A percentile compares a stretch with the other conserved stretches of the same genome.
These are phyloP conservation scores for Noctua pronuba DNA, from an alignment of 2,888 invertebrate genomes.

Conservation along the genomic window DNA sequence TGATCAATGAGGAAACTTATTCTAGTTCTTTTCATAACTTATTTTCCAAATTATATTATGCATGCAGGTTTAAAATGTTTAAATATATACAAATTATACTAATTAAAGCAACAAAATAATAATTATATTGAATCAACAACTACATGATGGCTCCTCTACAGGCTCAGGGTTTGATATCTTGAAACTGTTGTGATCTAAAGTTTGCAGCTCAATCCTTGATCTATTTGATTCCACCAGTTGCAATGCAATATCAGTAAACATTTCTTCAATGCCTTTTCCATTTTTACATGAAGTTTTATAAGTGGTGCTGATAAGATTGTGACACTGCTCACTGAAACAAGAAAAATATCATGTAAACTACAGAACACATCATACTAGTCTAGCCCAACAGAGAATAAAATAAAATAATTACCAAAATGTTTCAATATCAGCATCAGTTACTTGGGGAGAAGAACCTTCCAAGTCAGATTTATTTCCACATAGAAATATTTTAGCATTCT, in stretches of 20 bases:
- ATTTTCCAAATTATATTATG: conserved; percentile 32
- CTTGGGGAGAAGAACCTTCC: conserved; percentile 93
- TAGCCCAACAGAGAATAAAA: background rate
- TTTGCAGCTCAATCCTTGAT: conserved; percentile 95
- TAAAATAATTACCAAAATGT: conserved; percentile 92
- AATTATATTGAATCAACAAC: conserved; percentile 77
- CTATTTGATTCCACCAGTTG: conserved; percentile 95
- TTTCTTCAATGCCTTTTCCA: conserved; percentile 96
- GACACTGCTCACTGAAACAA: conserved; percentile 95
- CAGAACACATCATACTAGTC: background rate
- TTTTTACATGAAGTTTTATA: conserved; percentile 97
- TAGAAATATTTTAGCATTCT: conserved; percentile 98
- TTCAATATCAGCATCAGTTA: conserved; percentile 96
- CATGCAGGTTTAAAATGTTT: conserved; percentile 30
- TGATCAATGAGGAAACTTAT: conserved; percentile 20
- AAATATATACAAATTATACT: conserved; percentile 44
- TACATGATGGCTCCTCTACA: conserved; percentile 87
- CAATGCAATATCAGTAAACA: conserved; percentile 97
- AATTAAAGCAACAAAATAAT: conserved; percentile 55
- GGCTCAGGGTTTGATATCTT: conserved; percentile 93
- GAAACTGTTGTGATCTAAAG: conserved; percentile 94
- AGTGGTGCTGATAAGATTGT: conserved; percentile 96
- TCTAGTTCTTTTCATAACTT: conserved; percentile 15
- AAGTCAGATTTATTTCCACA: conserved; percentile 98
- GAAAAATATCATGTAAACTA: conserved; percentile 24